A percentile compares a stretch with the other conserved stretches of the same genome.
Conservation (phyloP, 2,797 vertebrate genomes). For the Emydoidea blandingii region DNA sequence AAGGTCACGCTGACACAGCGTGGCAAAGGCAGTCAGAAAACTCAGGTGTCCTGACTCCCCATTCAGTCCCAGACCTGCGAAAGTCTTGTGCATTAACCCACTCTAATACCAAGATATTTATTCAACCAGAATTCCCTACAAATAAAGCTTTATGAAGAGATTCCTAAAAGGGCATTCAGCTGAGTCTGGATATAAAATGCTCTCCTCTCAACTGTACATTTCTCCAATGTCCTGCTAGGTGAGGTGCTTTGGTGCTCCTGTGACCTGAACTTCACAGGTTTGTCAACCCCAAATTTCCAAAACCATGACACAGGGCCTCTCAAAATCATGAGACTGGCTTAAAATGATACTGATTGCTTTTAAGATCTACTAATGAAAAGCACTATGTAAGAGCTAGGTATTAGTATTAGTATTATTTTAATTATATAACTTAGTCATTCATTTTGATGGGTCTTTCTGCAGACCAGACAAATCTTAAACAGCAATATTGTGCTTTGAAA, state of each 20-base stretch:
- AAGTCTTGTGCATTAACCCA: accelerated
- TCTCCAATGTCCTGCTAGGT: background rate
- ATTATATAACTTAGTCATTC: too few relatives aligned
- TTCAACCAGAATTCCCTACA: background rate
- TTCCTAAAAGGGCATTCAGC: background rate
- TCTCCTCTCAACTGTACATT: accelerated
- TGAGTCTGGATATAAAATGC: background rate
- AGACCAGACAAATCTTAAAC: background rate
- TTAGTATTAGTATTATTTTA: too few relatives aligned
- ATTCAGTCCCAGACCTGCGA: accelerated
- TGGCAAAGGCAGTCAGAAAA: background rate
- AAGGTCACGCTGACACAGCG: background rate
- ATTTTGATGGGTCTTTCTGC: background rate
- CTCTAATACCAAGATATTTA: accelerated
- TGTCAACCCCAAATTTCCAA: background rate
- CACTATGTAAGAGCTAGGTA: background rate
- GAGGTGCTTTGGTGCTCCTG: background rate
- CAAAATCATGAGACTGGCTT: background rate
- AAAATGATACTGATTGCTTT: background rate
- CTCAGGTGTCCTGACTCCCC: accelerated
- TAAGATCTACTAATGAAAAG: background rate
- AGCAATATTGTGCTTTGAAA: background rate
- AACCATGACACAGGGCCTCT: background rate
- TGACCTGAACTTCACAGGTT: background rate
- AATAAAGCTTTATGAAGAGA: accelerated